Percentiles rank a stretch among this genome's conserved stretches.
Conservation (phyloP, 2,888 invertebrate genomes). For the Eupithecia insigniata region DNA sequence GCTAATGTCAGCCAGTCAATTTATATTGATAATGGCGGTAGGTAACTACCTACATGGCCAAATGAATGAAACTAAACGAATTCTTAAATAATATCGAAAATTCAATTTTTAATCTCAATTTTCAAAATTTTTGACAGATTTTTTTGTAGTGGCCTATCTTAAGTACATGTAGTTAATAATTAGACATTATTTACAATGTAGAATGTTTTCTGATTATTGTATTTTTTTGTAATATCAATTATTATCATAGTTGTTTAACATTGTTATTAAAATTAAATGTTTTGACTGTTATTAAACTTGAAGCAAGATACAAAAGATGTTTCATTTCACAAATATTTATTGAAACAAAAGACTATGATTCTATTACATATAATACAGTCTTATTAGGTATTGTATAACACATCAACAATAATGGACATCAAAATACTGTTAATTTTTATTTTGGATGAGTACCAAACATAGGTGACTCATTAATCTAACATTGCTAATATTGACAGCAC, state of each 20-base stretch:
- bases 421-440: neutral
- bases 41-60: neutral
- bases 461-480: neutral
- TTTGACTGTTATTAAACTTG: conserved; percentile 50
- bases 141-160: conserved; percentile 28
- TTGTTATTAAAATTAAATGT: conserved; percentile 1
- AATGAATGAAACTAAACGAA: neutral
- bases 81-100: conserved; percentile 19
- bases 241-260: too few species aligned
- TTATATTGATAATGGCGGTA: neutral
- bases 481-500: too few species aligned
- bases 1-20: neutral
- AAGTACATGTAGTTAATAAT: conserved; percentile 13
- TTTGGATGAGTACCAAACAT: neutral
- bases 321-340: conserved; percentile 34
- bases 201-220: neutral
- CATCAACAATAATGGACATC: neutral
- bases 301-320: conserved; percentile 45
- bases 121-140: conserved; percentile 37
- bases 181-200: conserved; percentile 31
- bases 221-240: neutral
- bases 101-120: conserved; percentile 37
- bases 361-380: neutral
- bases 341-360: neutral
- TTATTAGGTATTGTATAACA: too few species aligned